Evolutionary conservation across 2,888 invertebrate genomes (phyloP).

Genomic region (Agrotis ipsilon): DNA sequence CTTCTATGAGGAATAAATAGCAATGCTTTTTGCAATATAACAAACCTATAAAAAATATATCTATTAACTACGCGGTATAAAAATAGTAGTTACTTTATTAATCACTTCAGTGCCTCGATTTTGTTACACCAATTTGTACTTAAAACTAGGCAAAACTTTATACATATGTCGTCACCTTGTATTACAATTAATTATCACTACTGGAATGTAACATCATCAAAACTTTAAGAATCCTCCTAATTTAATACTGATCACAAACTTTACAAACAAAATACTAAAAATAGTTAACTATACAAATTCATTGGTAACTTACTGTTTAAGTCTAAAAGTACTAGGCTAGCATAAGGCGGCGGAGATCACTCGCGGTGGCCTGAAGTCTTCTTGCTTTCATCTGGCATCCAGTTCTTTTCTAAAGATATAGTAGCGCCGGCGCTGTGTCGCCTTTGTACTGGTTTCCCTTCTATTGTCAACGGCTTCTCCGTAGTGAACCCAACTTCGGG

Average conservation of each 20-base stretch:
- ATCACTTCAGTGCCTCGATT: constrained; percentile 56
- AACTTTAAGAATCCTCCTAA: constrained; percentile 54
- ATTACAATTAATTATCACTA: constrained; percentile 68
- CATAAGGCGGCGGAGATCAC: constrained; percentile 62
- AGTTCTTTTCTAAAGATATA: constrained; percentile 84
- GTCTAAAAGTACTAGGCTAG: constrained; percentile 68
- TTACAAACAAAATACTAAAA: constrained; percentile 68
- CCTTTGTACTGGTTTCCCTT: constrained; percentile 81
- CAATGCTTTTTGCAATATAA: constrained; percentile 48
- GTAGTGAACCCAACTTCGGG: constrained; percentile 80
- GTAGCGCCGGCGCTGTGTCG: constrained; percentile 86
- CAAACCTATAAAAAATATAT: constrained; percentile 48
- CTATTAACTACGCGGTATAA: constrained; percentile 49
- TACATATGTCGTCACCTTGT: constrained; percentile 74
- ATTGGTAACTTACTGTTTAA: constrained; percentile 65
- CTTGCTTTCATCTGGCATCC: constrained; percentile 75
- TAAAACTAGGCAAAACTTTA: constrained; percentile 67
- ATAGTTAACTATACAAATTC: constrained; percentile 68
- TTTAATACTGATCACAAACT: constrained; percentile 84
- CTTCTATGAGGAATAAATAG: constrained; percentile 62
- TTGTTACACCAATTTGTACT: constrained; percentile 66
- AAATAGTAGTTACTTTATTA: constrained; percentile 57
- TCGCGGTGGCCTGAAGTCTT: constrained; percentile 66
- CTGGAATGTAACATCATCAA: constrained; percentile 70
- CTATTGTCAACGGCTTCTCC: constrained; percentile 72